Conservation (phyloP, 2,888 invertebrate species). For the Apamea sordens region DNA sequence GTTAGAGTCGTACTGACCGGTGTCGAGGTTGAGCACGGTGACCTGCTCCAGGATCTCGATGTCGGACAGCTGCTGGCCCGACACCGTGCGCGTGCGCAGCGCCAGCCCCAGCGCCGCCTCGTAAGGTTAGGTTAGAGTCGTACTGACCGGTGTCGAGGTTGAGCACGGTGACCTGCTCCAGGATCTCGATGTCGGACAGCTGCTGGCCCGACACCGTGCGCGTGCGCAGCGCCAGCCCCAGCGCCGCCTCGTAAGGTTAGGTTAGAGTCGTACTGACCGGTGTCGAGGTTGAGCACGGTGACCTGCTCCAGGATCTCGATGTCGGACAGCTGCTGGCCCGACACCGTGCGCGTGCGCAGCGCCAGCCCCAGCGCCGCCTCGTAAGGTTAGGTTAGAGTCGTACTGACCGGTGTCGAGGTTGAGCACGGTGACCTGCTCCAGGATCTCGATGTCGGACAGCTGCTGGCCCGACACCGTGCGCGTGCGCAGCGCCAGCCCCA, state of each 20-base stretch:
- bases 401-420: slow-evolving; percentile 92
- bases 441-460: slow-evolving; percentile 97
- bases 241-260: too few relatives aligned
- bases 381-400: too few relatives aligned
- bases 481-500: slow-evolving; percentile 92
- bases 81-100: slow-evolving; percentile 95
- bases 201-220: slow-evolving; percentile 96
- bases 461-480: slow-evolving; percentile 96
- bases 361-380: slow-evolving; percentile 88
- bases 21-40: slow-evolving; percentile 95
- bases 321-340: slow-evolving; percentile 96
- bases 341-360: slow-evolving; percentile 95
- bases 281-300: slow-evolving; percentile 95
- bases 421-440: slow-evolving; percentile 96
- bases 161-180: slow-evolving; percentile 96
- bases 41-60: slow-evolving; percentile 98
- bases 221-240: slow-evolving; percentile 92
- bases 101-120: slow-evolving; percentile 88
- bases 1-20: slow-evolving; percentile 73
- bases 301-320: slow-evolving; percentile 98
- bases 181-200: slow-evolving; percentile 97
- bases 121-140: too few relatives aligned
- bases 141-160: slow-evolving; percentile 92
- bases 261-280: slow-evolving; percentile 73
- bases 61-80: slow-evolving; percentile 96